Percentiles rank a stretch among this genome's conserved stretches.
These are phyloP conservation scores for Ladona fulva DNA, from an alignment of 1,140 invertebrate genomes.

Conservation along the genomic window DNA sequence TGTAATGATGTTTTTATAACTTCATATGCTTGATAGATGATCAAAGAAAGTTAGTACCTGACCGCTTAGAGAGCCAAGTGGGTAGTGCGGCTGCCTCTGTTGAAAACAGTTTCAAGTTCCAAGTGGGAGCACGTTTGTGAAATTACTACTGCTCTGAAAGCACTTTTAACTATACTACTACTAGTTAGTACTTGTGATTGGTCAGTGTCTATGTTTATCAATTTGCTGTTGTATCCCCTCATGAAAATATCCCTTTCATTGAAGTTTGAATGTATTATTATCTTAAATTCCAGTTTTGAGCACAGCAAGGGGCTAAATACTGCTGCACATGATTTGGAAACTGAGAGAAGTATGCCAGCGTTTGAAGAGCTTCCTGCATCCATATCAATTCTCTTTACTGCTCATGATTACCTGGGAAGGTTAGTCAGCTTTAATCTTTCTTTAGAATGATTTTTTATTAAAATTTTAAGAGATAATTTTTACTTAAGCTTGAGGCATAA, in stretches of 20 bases:
- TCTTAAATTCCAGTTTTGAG: constrained; percentile 15
- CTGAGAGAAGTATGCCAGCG: constrained; percentile 28
- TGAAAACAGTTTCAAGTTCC: too few species aligned
- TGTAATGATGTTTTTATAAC: too few species aligned
- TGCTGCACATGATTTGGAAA: background rate
- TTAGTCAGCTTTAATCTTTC: constrained; percentile 28
- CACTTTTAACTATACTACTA: too few species aligned
- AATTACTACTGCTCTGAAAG: too few species aligned
- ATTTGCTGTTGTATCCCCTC: too few species aligned
- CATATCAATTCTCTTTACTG: constrained; percentile 67
- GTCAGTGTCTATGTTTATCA: background rate
- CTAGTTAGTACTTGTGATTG: constrained; percentile 17
- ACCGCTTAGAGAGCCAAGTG: too few species aligned
- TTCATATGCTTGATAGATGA: too few species aligned
- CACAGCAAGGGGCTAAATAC: background rate
- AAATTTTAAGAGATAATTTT: background rate
- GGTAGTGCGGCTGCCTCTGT: too few species aligned
- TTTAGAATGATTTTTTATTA: background rate
- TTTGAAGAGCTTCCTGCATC: constrained; percentile 58
- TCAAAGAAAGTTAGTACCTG: too few species aligned
- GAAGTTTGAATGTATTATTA: constrained; percentile 5
- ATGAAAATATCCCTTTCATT: background rate
- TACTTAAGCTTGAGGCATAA: background rate
- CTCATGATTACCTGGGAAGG: constrained; percentile 74
- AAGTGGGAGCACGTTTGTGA: too few species aligned